phyloP scores from a whole-genome alignment of 1,140 invertebrate genomes.

The Drosophila bifasciata region DNA sequence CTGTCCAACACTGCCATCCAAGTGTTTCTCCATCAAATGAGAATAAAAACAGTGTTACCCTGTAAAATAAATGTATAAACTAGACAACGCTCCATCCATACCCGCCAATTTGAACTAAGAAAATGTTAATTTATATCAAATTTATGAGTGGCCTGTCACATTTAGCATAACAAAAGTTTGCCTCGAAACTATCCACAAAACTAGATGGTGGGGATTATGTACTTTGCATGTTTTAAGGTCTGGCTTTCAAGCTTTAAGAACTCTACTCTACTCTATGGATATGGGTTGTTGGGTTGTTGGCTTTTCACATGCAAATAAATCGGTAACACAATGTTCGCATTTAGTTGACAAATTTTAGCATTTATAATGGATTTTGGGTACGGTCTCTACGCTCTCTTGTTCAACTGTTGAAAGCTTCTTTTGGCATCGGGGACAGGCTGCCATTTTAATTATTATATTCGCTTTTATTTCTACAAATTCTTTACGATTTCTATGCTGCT shows the following conservation, averaged over 20 bases:
- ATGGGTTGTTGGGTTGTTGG: slow-evolving; percentile 10
- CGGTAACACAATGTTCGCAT: slow-evolving; percentile 45
- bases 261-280: background rate
- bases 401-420: slow-evolving; percentile 24
- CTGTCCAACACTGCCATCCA: slow-evolving; percentile 7
- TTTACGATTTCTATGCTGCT: slow-evolving; percentile 42
- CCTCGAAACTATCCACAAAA: background rate
- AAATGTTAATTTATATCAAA: slow-evolving; percentile 29
- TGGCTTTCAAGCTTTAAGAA: background rate
- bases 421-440: slow-evolving; percentile 7
- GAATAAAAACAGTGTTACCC: too few species aligned
- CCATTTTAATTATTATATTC: slow-evolving; percentile 57
- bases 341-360: slow-evolving; percentile 55
- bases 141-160: slow-evolving; percentile 32
- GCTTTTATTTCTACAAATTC: slow-evolving; percentile 65
- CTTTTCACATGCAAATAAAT: slow-evolving; percentile 73
- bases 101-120: too few species aligned
- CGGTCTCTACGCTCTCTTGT: background rate
- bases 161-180: slow-evolving; percentile 54
- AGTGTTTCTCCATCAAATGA: too few species aligned
- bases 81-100: too few species aligned
- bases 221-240: too few species aligned
- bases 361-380: slow-evolving; percentile 37
- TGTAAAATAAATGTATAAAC: too few species aligned
- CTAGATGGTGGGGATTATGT: too few species aligned